Evolutionary conservation across 2,113 vertebrate species (phyloP).

Genomic region (Ictalurus furcatus): DNA sequence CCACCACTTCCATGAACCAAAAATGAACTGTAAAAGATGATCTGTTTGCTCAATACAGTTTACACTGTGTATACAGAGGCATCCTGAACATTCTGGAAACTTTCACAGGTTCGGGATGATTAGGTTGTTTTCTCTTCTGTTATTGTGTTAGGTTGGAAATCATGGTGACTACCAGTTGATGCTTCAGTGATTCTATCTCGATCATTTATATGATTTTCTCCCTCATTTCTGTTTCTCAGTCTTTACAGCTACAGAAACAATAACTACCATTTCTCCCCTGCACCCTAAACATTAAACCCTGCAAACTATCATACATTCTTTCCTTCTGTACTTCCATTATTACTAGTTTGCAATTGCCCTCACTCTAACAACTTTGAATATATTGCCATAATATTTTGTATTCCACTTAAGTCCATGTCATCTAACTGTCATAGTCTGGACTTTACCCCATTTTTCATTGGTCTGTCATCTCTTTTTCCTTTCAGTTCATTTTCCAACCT

Average conservation of each 20-base stretch:
- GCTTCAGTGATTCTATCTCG: background rate
- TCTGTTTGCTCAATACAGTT: background rate
- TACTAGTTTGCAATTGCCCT: background rate
- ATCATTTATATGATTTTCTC: background rate
- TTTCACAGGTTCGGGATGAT: background rate
- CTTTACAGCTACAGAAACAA: background rate
- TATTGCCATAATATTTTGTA: background rate
- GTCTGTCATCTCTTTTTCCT: background rate
- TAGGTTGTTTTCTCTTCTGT: background rate
- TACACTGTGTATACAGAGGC: background rate
- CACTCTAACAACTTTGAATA: background rate
- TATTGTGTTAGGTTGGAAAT: background rate
- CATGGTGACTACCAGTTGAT: background rate
- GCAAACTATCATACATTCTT: background rate
- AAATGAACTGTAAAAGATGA: background rate
- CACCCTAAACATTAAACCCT: background rate
- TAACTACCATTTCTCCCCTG: background rate
- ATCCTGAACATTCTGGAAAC: background rate
- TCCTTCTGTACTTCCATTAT: background rate
- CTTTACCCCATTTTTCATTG: background rate
- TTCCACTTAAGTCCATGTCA: background rate
- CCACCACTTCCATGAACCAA: no score
- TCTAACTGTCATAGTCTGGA: background rate
- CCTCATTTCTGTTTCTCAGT: background rate
- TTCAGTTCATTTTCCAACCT: background rate